Evolutionary conservation across 2,888 invertebrate species (phyloP).

Genomic region (Malacosoma neustria): DNA sequence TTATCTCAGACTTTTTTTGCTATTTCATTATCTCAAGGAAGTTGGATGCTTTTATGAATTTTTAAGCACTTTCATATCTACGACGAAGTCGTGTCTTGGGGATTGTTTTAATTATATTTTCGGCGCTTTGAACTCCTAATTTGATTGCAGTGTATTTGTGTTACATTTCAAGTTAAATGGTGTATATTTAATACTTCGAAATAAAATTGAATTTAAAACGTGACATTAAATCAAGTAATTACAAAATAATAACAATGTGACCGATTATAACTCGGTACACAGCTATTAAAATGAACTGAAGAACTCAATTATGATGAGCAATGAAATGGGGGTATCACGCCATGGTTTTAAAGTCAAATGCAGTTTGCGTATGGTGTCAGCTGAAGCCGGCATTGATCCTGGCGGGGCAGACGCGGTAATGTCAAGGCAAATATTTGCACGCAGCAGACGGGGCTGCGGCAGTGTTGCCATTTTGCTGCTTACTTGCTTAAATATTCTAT

Average conservation of each 20-base stretch:
- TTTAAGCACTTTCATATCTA: not conserved
- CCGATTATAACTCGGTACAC: no score
- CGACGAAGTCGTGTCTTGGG: not conserved
- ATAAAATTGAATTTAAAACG: no score
- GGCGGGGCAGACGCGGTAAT: constrained; percentile 4
- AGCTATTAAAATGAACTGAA: no score
- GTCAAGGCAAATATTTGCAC: constrained; percentile 7
- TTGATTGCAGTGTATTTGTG: not conserved
- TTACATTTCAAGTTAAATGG: no score
- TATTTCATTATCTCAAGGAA: constrained; percentile 1
- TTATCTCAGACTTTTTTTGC: constrained; percentile 42
- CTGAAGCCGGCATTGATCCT: not conserved
- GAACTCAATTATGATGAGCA: no score
- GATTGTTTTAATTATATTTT: not conserved
- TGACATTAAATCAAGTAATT: no score
- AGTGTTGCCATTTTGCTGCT: not conserved
- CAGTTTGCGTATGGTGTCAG: not conserved
- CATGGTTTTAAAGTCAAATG: constrained; percentile 1
- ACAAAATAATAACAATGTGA: no score
- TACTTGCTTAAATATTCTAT: no score
- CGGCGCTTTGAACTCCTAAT: not conserved
- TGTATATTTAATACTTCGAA: no score
- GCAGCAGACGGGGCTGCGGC: not conserved
- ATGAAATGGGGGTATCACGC: constrained; percentile 1
- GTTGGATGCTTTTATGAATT: not conserved